Base-by-base conservation (phyloP, 2,888 invertebrate genomes). In the Eupithecia abbreviata region DNA sequence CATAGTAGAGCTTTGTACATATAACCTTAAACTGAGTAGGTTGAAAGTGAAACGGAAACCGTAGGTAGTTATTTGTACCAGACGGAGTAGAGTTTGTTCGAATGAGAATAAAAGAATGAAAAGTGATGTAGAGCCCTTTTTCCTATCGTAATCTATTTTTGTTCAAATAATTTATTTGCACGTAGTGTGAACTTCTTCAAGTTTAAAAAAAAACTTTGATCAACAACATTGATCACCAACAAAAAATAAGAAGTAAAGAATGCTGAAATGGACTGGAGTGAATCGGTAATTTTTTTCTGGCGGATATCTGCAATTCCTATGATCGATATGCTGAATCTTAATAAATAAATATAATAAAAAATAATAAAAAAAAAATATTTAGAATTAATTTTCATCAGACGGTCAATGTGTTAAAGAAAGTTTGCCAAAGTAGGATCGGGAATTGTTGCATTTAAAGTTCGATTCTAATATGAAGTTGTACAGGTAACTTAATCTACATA, bases 401-500 rank as follows among this genome's bases (percentile, higher is more conserved):
- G 9, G n/a, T 0, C 18, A 30, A 18, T 10, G 18, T 10, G 18
- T 18, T 15, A 10, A 58, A 3, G 3, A 30, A 10, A 10, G 30
- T 62, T 10, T 62, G 10, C 18, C 62, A 10, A 62, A 62, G 62
- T 58, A 10, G 58, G 18, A 3, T 30, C 62, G 62, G 62, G 18
- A 18, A 62, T 62, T 12, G 42, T 30, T n/a, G 45, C 65, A 67
- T 67, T n/a, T 43, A 65, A 71, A 45, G 15, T 72, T 70, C 10
- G 10, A 66, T 43, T 72, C 42, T 73, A 75, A 67, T 75, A 71
- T 71, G 15, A 74, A 58, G 67, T 71, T 30, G 51, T 75, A 73
- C 65, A 68, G 42, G 45, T 67, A 10, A 58, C 18, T 30, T 42
- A 77, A 78, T 76, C 74, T 69, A 69, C 72, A 78, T 79, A 79